phyloP scores from a whole-genome alignment of 1,140 invertebrate species.

The Uloborus diversus region DNA sequence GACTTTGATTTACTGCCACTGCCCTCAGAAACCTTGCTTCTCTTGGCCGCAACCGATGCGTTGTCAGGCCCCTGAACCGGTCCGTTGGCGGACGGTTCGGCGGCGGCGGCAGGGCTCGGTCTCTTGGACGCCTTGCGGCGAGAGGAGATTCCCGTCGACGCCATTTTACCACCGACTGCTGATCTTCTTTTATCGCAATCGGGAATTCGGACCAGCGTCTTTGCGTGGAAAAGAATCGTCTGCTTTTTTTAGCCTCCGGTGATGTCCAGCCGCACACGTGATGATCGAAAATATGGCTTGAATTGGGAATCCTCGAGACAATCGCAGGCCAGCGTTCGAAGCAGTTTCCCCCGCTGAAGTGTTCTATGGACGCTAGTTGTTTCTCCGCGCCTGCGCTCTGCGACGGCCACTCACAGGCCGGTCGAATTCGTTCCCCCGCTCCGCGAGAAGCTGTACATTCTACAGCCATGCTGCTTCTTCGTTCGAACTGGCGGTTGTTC shows the following conservation, averaged over 20 bases:
- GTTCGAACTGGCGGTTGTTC: too few relatives aligned
- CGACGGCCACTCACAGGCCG: background rate
- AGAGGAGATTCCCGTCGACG: constrained; percentile 30
- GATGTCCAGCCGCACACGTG: too few relatives aligned
- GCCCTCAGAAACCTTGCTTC: constrained; percentile 15
- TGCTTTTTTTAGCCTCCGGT: too few relatives aligned
- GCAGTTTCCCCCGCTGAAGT: background rate
- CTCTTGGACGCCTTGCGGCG: constrained; percentile 51
- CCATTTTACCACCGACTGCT: too few relatives aligned
- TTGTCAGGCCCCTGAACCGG: constrained; percentile 29
- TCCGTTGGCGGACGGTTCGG: constrained; percentile 43
- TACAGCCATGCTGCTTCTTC: too few relatives aligned
- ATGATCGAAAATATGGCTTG: too few relatives aligned
- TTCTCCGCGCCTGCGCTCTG: background rate
- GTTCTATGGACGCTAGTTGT: background rate
- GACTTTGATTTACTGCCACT: constrained; percentile 2
- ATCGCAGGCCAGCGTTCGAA: background rate
- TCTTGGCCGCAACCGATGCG: constrained; percentile 20
- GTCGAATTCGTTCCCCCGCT: background rate
- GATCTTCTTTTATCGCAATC: too few relatives aligned
- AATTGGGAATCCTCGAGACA: too few relatives aligned
- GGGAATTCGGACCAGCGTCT: too few relatives aligned
- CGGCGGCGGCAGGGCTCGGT: constrained; percentile 40
- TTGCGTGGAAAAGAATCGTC: too few relatives aligned
- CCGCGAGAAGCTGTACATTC: too few relatives aligned